Percentiles rank a stretch among this genome's conserved stretches.
Conservation (phyloP, 2,797 vertebrate species). For the Echiichthys vipera region DNA sequence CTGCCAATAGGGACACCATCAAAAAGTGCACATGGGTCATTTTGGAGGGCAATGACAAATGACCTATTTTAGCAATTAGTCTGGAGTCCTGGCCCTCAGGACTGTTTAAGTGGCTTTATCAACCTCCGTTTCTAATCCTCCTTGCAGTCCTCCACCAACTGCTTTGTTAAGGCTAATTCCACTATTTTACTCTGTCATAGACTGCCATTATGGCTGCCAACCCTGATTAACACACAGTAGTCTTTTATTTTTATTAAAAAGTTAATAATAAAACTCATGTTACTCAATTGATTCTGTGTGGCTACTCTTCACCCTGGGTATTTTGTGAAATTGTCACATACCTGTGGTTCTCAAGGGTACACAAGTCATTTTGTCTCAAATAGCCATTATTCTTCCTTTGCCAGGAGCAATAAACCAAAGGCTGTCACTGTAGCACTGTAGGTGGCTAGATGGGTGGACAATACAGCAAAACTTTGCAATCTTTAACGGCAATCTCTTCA, state of each 20-base stretch:
- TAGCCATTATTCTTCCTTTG: constrained; percentile 31
- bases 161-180: constrained; percentile 4
- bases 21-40: constrained; percentile 6
- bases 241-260: neutral
- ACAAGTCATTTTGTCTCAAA: constrained; percentile 6
- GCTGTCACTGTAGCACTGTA: constrained; percentile 16
- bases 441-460: constrained; percentile 9
- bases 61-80: constrained; percentile 34
- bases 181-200: neutral
- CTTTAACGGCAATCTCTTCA: constrained; percentile 38
- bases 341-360: neutral
- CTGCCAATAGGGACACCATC: neutral
- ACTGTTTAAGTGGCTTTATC: constrained; percentile 36
- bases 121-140: constrained; percentile 23
- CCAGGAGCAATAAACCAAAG: constrained; percentile 30
- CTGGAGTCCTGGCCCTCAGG: constrained; percentile 24
- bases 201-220: neutral
- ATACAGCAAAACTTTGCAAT: constrained; percentile 31
- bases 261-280: neutral
- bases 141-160: constrained; percentile 1
- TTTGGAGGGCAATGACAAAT: constrained; percentile 26
- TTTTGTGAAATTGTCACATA: constrained; percentile 18
- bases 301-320: neutral
- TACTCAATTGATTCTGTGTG: neutral
- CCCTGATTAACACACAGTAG: neutral